Base-by-base conservation (phyloP, 2,113 vertebrate species). In the Crotalus viridis region DNA sequence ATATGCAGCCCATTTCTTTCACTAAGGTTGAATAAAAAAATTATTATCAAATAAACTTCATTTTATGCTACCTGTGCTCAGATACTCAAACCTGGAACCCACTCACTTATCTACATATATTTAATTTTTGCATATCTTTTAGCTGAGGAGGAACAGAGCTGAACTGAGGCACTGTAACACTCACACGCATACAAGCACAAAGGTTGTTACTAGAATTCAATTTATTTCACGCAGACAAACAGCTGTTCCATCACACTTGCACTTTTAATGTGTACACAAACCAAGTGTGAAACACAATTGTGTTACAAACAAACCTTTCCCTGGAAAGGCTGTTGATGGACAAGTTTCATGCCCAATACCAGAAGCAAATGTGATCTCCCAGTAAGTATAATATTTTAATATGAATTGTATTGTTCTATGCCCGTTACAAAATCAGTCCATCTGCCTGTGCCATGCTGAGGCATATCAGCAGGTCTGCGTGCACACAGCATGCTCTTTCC, bases 131-230 rank as follows among this genome's bases (percentile, higher is more conserved):
- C 74, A 43, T 89, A 39, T 90, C 46, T 61, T 89, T 61, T 39
- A 54, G 2, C 10, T 2, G n/a, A 69, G 28, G 61, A 0, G 61
- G 61, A 10, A 69, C 61, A 69, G 28, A 69, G 4, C 61, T 87
- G 56, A 86, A n/a, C 74, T 61, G 55, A n/a, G 46, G 48, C 26
- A 33, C 17, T 2, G 5, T 13, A n/a, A 33, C 61, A 28, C 61
- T n/a, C 39, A 3, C 4, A 10, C 81, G n/a, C 39, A 46, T 64
- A 48, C 69, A 33, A 8, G 21, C n/a, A 24, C 39, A 51, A 56
- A 33, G 88, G 8, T 56, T 93, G 92, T 87, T 90, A 93, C 81
- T 93, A 93, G 88, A 48, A 52, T 64, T 57, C 74, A 24, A 61
- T 89, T 86, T 81, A 92, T 92, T 88, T 21, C 86, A 74, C 91